A percentile compares a stretch with the other conserved stretches of the same genome.
These are phyloP conservation scores for Conus ventricosus DNA, from an alignment of 1,140 invertebrate species.

Conservation along the genomic window DNA sequence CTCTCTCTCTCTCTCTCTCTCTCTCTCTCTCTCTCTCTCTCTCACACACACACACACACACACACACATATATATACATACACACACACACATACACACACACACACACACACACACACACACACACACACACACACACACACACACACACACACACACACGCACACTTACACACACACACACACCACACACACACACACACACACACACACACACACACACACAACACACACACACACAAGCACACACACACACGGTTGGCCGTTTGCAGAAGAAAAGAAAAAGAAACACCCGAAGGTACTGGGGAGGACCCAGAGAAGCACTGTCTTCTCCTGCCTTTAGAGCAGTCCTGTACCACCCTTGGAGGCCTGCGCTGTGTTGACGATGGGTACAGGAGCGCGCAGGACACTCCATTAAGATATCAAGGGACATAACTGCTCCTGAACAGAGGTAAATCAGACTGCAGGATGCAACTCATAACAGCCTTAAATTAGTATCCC, in stretches of 20 bases:
- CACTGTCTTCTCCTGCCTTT: too few relatives aligned
- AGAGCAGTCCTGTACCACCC: too few relatives aligned
- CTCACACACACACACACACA: neutral
- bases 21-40: neutral
- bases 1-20: slow-evolving; percentile 6
- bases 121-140: slow-evolving; percentile 7
- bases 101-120: neutral
- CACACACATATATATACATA: neutral
- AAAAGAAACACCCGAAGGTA: too few relatives aligned
- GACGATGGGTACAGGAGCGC: too few relatives aligned
- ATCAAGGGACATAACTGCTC: too few relatives aligned
- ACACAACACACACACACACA: neutral
- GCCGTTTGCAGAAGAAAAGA: too few relatives aligned
- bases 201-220: neutral
- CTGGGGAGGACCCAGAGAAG: too few relatives aligned
- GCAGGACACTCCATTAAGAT: too few relatives aligned
- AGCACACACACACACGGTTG: neutral
- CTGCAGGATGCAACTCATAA: too few relatives aligned
- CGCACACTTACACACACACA: neutral
- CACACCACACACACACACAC: slow-evolving; percentile 4
- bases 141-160: neutral
- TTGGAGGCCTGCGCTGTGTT: too few relatives aligned
- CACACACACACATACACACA: neutral
- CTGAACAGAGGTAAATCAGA: too few relatives aligned
- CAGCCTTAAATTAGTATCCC: too few relatives aligned